Conservation (phyloP, 2,888 invertebrate species). For the Mythimna loreyi region DNA sequence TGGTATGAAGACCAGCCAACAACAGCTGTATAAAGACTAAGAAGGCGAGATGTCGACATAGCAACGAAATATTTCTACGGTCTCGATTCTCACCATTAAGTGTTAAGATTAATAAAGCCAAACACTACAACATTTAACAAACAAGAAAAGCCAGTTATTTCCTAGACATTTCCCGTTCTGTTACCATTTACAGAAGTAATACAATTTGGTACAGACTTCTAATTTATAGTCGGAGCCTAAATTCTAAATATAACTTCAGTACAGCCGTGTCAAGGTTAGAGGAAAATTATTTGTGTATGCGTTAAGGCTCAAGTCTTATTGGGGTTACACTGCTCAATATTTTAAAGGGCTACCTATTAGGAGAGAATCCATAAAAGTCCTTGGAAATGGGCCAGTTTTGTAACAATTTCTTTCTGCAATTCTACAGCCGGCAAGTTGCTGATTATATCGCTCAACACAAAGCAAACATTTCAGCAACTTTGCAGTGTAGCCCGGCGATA, state of each 20-base stretch:
- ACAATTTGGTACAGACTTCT: conserved; percentile 29
- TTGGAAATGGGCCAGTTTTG: too few relatives aligned
- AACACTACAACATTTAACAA: conserved; percentile 26
- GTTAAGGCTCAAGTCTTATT: conserved; percentile 29
- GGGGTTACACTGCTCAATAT: conserved; percentile 19
- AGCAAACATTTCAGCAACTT: too few relatives aligned
- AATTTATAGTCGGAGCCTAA: conserved; percentile 48
- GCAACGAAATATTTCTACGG: too few relatives aligned
- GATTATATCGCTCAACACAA: too few relatives aligned
- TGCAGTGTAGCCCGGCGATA: too few relatives aligned
- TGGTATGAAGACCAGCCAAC: too few relatives aligned
- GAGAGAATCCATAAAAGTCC: neutral
- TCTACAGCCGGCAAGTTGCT: too few relatives aligned
- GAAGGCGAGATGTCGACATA: too few relatives aligned
- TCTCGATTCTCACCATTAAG: too few relatives aligned
- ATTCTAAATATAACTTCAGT: conserved; percentile 57
- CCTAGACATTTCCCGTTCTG: conserved; percentile 5
- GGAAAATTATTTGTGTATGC: conserved; percentile 65
- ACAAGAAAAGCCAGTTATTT: conserved; percentile 12
- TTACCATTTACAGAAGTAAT: conserved; percentile 25
- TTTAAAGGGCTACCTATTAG: conserved; percentile 11
- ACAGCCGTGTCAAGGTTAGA: conserved; percentile 62
- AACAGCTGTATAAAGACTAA: too few relatives aligned
- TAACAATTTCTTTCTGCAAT: too few relatives aligned
- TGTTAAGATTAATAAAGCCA: conserved; percentile 10